Base-by-base conservation (phyloP, 2,888 invertebrate species). In the Cheilosia pagana region DNA sequence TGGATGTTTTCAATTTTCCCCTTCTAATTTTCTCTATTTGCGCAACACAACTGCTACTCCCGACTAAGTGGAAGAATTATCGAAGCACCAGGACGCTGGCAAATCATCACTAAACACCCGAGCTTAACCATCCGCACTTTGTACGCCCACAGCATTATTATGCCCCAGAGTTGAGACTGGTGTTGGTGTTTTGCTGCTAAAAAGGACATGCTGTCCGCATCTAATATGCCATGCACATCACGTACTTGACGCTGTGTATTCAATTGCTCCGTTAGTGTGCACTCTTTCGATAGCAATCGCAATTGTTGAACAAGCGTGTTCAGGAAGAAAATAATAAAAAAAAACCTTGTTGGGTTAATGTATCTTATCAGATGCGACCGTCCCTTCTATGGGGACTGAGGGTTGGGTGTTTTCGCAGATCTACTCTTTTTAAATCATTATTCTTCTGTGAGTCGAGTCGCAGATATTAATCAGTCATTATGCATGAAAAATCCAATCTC, bases 201-300 rank as follows among this genome's bases (percentile, higher is more conserved):
- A 60, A 50, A 52, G 71, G 50, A 60, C 50, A 50, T 28, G 52
- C 31, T 39, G 6, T 14, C 35, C 14, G n/a, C 12, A 2, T 35
- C 31, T 53, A 57, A 68, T 77, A 48, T 23, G 43, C n/a, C 35
- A 78, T 65, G 63, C 78, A 71, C 63, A 43, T 71, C 78, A 78
- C 78, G 78, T 71, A 55, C 52, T 50, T 63, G 63, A 28, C 48
- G 50, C 31, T 35, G 50, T 23, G 45, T 48, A 25, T 19, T 39
- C 45, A 43, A 55, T 39, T 62, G 50, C 60, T 52, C 16, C 43
- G 31, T 53, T 68, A 68, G 31, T 21, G 6, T 68, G 53, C 55
- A 45, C 25, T 10, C 1, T 23, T 35, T 63, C 57, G 45, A 57
- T 71, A 16, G 31, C 63, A 50, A 63, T 52, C 63, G 19, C 41